Evolutionary conservation across 2,797 vertebrate species (phyloP), one percentile per base, ranked within the genome.

Genomic region (Emys orbicularis): DNA sequence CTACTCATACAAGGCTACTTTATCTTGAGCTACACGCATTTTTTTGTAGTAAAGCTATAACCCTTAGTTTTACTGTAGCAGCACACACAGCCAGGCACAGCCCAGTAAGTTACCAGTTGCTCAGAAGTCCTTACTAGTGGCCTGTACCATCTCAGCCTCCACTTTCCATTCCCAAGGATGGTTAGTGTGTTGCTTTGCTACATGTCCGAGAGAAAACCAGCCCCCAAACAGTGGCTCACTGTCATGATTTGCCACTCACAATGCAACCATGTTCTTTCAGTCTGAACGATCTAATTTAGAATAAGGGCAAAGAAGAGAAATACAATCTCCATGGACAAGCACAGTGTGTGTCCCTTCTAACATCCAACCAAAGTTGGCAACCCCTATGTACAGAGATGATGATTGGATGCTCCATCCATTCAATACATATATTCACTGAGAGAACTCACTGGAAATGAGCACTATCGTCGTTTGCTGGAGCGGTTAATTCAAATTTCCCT

Each of bases 111-210:
- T 41, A 47, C 21, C 82, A 8, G 1, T 5, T 6, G 4, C 25
- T 31, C 47, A 11, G 37, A 68, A 68, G n/a, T 19, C n/a, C 65
- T 68, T 68, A 41, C 65, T 72, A 11, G 59, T 37, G 57, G n/a
- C 83, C 25, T 5, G n/a, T 6, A 86, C 23, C 84, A 83, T 47
- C 79, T 37, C 83, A 47, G 44, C 44, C 41, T 27, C 44, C 31
- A 34, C 27, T 72, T 79, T 47, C 34, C 4, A 0, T 34, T 74
- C 18, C 61, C 1, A 44, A 31, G 53, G 0, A 0, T 29, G 9
- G 41, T 41, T 41, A 9, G 1, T 23, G 12, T 2, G 25, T 34
- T 12, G 50, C 65, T 16, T 8, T 10, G 72, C 47, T 34, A 77
- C 76, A 6, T 1, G 10, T 81, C 77, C 16, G 5, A 8, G 56